Evolutionary conservation across 2,113 vertebrate species (phyloP), one percentile per base, ranked within the genome.

Genomic region (Mola mola): DNA sequence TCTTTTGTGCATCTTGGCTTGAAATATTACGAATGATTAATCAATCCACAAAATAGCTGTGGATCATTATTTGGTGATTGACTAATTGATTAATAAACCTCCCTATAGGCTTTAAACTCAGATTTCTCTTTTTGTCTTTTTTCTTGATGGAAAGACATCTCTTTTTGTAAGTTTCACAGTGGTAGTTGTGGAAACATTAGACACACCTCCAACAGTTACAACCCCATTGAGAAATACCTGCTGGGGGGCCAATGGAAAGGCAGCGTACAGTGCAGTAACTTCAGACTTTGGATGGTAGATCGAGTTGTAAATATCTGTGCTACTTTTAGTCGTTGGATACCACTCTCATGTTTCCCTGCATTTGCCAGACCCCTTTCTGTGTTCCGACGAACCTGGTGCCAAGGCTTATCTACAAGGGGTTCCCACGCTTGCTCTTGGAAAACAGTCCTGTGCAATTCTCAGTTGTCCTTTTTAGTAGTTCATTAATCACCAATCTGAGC

Each of bases 261-360:
- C 59, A 66, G 57, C 43, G 22, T 31, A n/a, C 46, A 38, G 65
- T 47, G 50, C 43, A 75, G 63, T 68, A 58, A 71, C 74, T 83
- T 56, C 46, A 75, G 56, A 78, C 50, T 76, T 72, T 77, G 76
- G 74, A 78, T 60, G 57, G 83, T 16, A 75, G 79, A 85, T 77
- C 85, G 80, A 84, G 71, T 89, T 89, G 86, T 83, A 79, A 90
- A 88, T 85, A 81, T 87, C 78, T 87, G 87, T 83, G 86, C 87
- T 89, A 89, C 88, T 89, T 91, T 86, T 90, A 90, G 84, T 83
- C 55, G 24, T 83, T 75, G 82, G 61, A 73, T 62, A 68, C 69
- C 76, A 72, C 47, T 85, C 85, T 90, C 88, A 85, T 80, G 80
- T 88, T 90, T 88, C 88, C 29, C 60, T 43, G 55, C 52, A 10